Percentiles rank a stretch among this genome's conserved stretches.
Evolutionary conservation across 2,797 vertebrate species (phyloP).

Genomic region (Sebastes glaucus): DNA sequence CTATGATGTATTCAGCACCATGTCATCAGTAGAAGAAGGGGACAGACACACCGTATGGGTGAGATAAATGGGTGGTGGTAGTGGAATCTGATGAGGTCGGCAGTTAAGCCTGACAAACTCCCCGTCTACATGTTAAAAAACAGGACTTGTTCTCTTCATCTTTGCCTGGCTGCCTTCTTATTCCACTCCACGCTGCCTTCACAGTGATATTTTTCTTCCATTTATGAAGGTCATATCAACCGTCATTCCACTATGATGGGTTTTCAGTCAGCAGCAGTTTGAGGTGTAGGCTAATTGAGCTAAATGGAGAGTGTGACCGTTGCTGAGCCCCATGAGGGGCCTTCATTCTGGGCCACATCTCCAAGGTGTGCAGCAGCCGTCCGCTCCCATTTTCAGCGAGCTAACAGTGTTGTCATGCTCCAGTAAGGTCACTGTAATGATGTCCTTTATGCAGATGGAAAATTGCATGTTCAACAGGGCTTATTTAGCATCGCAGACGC

Average conservation of each 20-base stretch:
- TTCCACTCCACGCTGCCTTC: background rate
- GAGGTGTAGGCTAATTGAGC: slow-evolving; percentile 64
- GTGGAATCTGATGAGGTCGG: background rate
- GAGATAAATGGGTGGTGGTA: background rate
- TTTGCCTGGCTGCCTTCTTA: background rate
- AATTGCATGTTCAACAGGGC: background rate
- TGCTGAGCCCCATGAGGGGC: slow-evolving; percentile 32
- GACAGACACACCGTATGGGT: background rate
- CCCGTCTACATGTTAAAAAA: background rate
- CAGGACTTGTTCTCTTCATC: background rate
- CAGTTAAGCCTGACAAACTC: background rate
- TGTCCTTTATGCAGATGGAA: slow-evolving; percentile 13
- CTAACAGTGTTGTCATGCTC: slow-evolving; percentile 11
- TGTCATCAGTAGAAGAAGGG: background rate
- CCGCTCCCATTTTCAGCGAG: slow-evolving; percentile 37
- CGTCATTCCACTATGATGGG: slow-evolving; percentile 28
- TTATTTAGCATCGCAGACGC: slow-evolving; percentile 16
- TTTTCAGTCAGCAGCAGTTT: slow-evolving; percentile 35
- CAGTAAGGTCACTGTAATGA: slow-evolving; percentile 11
- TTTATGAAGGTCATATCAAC: slow-evolving; percentile 34
- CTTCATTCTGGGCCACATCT: slow-evolving; percentile 66
- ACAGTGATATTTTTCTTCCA: background rate
- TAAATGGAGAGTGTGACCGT: slow-evolving; percentile 53
- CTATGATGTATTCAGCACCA: slow-evolving; percentile 20
- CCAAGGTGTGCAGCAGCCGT: slow-evolving; percentile 49